A percentile compares a stretch with the other conserved stretches of the same genome.
Conservation (phyloP, 2,888 invertebrate species). For the Liopterus haemorrhoidalis region DNA sequence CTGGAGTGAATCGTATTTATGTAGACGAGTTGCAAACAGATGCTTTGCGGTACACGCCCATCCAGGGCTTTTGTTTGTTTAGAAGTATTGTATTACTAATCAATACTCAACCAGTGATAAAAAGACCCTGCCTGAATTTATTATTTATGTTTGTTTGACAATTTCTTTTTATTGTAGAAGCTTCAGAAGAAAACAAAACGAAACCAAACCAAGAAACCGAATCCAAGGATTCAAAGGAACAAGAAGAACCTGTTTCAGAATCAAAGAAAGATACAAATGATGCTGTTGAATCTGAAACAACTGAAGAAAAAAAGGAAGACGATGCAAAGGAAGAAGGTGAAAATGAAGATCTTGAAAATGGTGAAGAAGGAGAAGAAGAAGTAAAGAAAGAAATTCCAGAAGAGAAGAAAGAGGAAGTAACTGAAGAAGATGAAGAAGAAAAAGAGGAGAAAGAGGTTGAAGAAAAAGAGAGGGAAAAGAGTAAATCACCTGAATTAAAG, state of each 20-base stretch:
- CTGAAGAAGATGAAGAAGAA: conserved; percentile 40
- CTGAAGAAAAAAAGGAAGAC: conserved; percentile 38
- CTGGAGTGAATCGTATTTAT: too few relatives aligned
- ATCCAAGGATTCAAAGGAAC: conserved; percentile 16
- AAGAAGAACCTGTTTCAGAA: conserved; percentile 21
- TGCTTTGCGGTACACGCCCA: too few relatives aligned
- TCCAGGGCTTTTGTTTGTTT: background rate
- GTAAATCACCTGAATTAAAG: conserved; percentile 44
- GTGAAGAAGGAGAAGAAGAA: conserved; percentile 24
- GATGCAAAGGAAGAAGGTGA: conserved; percentile 47
- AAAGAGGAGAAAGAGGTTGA: conserved; percentile 38
- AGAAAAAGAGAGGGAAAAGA: conserved; percentile 46
- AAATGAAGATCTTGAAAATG: conserved; percentile 41
- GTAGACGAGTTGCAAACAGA: too few relatives aligned
- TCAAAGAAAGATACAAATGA: conserved; percentile 30
- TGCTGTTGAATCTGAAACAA: conserved; percentile 31
- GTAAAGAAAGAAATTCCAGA: conserved; percentile 23
- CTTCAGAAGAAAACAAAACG: conserved; percentile 33
- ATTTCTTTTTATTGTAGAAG: conserved; percentile 23
- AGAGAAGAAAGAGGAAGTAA: conserved; percentile 28
- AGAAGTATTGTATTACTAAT: background rate
- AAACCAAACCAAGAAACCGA: conserved; percentile 33
- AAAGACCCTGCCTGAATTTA: background rate
- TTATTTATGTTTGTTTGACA: background rate
- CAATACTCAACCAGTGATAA: background rate